Evolutionary conservation across 2,113 vertebrate genomes (phyloP).

Genomic region (Corythaeola cristata): DNA sequence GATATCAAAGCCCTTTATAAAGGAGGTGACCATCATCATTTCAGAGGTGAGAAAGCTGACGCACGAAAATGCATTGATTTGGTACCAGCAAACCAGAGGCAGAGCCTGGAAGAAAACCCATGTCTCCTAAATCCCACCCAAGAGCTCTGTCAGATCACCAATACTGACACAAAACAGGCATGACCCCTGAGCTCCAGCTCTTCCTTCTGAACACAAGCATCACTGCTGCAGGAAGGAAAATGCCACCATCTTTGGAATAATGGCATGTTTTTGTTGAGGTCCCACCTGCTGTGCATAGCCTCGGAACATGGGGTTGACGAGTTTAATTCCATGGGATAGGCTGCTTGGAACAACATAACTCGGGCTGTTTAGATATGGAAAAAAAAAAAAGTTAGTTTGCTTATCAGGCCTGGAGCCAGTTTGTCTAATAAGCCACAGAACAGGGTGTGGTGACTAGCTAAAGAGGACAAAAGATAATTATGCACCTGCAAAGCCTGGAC

Average conservation of each 20-base stretch:
- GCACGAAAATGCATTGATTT: neutral
- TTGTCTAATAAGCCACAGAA: neutral
- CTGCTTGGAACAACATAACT: conserved; percentile 96
- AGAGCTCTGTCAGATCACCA: neutral
- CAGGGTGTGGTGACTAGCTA: neutral
- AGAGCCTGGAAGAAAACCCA: neutral
- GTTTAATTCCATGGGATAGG: conserved; percentile 95
- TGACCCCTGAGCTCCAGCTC: neutral
- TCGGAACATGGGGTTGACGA: conserved; percentile 98
- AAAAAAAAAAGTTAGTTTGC: neutral
- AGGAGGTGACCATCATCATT: neutral
- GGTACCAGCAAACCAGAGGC: neutral
- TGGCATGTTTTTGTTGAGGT: neutral
- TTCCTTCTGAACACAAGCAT: neutral
- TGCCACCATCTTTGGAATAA: neutral
- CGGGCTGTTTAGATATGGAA: conserved; percentile 76
- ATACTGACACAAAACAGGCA: neutral
- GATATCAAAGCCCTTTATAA: neutral
- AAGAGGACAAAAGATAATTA: neutral
- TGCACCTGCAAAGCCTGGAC: neutral
- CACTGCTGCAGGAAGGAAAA: neutral
- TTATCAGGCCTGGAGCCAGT: neutral
- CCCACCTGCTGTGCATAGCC: conserved; percentile 98
- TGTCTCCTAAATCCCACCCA: neutral
- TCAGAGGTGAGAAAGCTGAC: neutral